Base-by-base conservation (phyloP, 2,113 vertebrate genomes). In the Melanerpes aurifrons region DNA sequence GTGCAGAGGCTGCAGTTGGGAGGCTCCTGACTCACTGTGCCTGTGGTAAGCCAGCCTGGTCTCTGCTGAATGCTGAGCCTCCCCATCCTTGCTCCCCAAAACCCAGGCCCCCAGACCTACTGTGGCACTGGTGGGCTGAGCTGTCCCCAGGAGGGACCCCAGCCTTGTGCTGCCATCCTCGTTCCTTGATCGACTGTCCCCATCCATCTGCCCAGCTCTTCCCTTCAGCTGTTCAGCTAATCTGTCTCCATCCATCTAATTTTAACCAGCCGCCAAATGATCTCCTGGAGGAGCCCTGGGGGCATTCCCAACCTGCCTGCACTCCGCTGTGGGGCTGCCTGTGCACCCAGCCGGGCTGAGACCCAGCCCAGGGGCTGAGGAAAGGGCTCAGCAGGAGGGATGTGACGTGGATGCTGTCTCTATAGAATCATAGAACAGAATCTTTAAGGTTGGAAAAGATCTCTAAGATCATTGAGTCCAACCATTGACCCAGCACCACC, bases 231-330 rank as follows among this genome's bases (percentile, higher is more conserved):
- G 91, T 91, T 94, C 89, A 37, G 94, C 94, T 96, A 89, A 94
- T 95, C 96, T 94, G 89, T 72, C 89, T 92, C 95, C 91, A 92
- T 89, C 91, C 82, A 54, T 94, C 94, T 93, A 96, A 96, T 92
- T 94, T 96, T 95, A 95, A 90, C 95, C 90, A 62, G 58, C 54
- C 26, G 25, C 73, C 77, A 82, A 94, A 94, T 32, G 83, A 88
- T 93, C 92, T 91, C 94, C 28, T 32, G 73, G 80, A 93, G 93
- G 86, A 95, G 72, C 77, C 90, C 80, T 1, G 17, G 68, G 85
- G 93, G 53, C 66, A 24, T 78, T 71, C 9, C 3, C 78, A 89
- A 82, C 90, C 88, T 73, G 54, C 56, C 85, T 21, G 53, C 0
- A 18, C 63, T 73, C 69, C 12, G 20, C 47, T 4, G 1, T 2